These are phyloP conservation scores for human (Homo sapiens) DNA, from an alignment of 2,113 vertebrate genomes.

Conservation along the genomic window GRCh38 chr3:32491001-32491500, in stretches of 20 bases:
- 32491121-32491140: not conserved
- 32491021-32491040: not conserved
- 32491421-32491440: not conserved
- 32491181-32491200: not conserved
- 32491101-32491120: not conserved
- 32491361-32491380: not conserved
- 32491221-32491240: not conserved
- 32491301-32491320: not conserved
- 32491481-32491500: not conserved
- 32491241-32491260: not conserved
- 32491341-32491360: not conserved
- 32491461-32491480: not conserved
- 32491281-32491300: not conserved
- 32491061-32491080: not conserved
- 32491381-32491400: not conserved
- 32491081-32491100: not conserved
- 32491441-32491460: not conserved
- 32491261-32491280: no score
- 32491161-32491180: slow-evolving; percentile 17
- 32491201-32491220: slow-evolving; percentile 29
- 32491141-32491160: no score
- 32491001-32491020: not conserved
- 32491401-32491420: not conserved
- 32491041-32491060: not conserved
- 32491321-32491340: not conserved